Base-by-base conservation (phyloP, 2,797 vertebrate species). In the Mastacembelus armatus region DNA sequence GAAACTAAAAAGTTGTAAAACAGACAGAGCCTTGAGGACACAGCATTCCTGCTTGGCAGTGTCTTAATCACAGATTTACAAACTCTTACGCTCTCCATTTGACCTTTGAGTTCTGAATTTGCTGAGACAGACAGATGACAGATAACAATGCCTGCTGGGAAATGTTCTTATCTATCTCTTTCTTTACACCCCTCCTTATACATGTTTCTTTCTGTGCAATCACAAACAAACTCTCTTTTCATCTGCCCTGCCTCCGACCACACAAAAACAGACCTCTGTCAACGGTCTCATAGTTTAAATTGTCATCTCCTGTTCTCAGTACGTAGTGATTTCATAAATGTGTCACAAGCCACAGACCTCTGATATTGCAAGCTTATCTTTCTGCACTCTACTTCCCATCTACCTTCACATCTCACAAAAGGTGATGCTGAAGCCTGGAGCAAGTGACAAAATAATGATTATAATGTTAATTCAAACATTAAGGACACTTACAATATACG, bases 81-180 rank as follows among this genome's bases (percentile, higher is more conserved):
- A 50, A 49, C 43, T 44, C 24, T 63, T 2, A 33, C 48, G 29
- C 19, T 55, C 52, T 64, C 60, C 30, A 27, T 64, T 61, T 61
- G 42, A 84, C 76, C 74, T 83, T 84, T 71, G 40, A 42, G 5
- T 42, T 66, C 61, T 56, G 43, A 52, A 80, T 72, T 67, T 58
- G 60, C 66, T 52, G 66, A 67, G 66, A 75, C 64, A 22, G 74
- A 59, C 26, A 16, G 35, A 10, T 2, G 18, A 59, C 30, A 54
- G 18, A 38, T 18, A 48, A 55, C 59, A 54, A 19, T 36, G 35
- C 48, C 56, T 66, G 66, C 61, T 55, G 51, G 55, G 35, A 52
- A 69, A 70, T 67, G 47, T 47, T 60, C 55, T 71, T 19, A 33
- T 54, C 21, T 72, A 40, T 47, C 32, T 40, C 51, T n/a, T 21